Percentiles rank a stretch among this genome's conserved stretches.
These are phyloP conservation scores for Aptenodytes patagonicus DNA, from an alignment of 2,113 vertebrate genomes.

Conservation along the genomic window DNA sequence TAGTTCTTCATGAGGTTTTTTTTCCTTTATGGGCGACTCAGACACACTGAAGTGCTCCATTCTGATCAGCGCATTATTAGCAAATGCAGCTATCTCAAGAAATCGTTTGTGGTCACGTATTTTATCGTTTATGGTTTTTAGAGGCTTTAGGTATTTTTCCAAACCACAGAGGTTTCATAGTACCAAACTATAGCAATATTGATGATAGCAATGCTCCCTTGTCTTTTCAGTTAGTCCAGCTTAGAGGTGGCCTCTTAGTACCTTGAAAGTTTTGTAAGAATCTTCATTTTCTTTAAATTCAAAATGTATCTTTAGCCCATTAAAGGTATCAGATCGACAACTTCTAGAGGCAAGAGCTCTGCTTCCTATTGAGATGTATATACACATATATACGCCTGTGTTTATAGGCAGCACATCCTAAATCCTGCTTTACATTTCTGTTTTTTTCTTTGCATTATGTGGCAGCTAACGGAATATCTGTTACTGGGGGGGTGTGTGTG, in stretches of 20 bases:
- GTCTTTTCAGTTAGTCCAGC: neutral
- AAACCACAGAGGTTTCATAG: neutral
- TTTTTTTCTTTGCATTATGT: neutral
- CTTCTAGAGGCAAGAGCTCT: neutral
- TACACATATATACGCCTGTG: neutral
- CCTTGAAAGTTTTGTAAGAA: neutral
- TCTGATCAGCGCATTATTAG: neutral
- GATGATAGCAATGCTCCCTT: neutral
- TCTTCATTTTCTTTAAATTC: neutral
- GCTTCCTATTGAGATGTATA: neutral
- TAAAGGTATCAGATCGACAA: neutral
- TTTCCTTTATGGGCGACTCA: neutral
- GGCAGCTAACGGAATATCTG: neutral
- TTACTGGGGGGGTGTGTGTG: too few relatives aligned
- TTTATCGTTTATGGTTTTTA: neutral
- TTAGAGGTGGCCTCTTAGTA: neutral
- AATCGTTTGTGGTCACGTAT: neutral
- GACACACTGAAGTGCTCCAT: neutral
- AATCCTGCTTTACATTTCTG: neutral
- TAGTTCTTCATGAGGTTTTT: neutral
- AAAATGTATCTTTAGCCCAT: neutral
- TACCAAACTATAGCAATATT: neutral
- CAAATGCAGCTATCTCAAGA: neutral
- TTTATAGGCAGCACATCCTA: neutral
- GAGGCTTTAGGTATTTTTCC: neutral